phyloP scores from a whole-genome alignment of 2,888 invertebrate species.

The Caenorhabditis parvicauda region DNA sequence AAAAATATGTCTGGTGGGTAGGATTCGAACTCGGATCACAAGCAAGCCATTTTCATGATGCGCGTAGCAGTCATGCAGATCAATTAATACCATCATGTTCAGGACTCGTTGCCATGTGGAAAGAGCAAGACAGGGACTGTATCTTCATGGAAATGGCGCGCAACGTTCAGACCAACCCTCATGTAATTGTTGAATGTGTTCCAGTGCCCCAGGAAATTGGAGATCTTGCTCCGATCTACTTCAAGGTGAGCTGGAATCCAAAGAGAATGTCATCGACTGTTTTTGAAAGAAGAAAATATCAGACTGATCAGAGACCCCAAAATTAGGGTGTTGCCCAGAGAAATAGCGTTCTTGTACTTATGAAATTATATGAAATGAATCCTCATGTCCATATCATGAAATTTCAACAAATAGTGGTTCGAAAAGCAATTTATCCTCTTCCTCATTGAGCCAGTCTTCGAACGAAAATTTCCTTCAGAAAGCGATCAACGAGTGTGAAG shows the following conservation, averaged over 20 bases:
- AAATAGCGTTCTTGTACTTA: not conserved
- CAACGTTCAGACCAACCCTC: conserved; percentile 71
- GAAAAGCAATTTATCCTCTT: too few relatives aligned
- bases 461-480: conserved; percentile 74
- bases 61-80: too few relatives aligned
- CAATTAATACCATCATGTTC: conserved; percentile 2
- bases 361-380: not conserved
- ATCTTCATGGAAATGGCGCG: conserved; percentile 87
- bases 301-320: too few relatives aligned
- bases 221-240: conserved; percentile 88
- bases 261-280: too few relatives aligned
- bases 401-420: too few relatives aligned
- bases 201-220: conserved; percentile 81
- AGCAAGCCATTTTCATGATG: too few relatives aligned
- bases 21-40: too few relatives aligned
- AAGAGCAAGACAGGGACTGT: conserved; percentile 73
- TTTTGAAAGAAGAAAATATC: not conserved
- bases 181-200: conserved; percentile 84
- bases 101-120: conserved; percentile 77
- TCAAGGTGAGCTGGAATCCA: conserved; percentile 79
- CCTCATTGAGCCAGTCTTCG: too few relatives aligned
- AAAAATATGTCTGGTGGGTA: not conserved
- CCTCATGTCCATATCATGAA: too few relatives aligned
- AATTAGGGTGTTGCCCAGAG: too few relatives aligned
- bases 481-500: conserved; percentile 89